Evolutionary conservation across 2,113 vertebrate species (phyloP).

Genomic region (Pterocles gutturalis): DNA sequence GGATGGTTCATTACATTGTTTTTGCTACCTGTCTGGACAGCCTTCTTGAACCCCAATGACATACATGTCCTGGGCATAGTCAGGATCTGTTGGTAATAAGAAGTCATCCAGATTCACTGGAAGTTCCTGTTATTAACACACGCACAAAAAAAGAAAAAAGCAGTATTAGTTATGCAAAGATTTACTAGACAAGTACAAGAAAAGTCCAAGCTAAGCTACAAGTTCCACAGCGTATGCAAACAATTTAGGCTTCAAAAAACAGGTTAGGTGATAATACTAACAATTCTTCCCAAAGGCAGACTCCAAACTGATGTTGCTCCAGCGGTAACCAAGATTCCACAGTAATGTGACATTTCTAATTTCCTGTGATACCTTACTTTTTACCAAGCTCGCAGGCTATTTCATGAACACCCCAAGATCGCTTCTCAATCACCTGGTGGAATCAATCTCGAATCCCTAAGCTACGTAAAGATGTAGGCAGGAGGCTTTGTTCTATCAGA

Average conservation of each 20-base stretch:
- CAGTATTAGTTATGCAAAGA: background rate
- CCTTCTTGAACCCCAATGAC: conserved; percentile 95
- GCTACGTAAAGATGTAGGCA: background rate
- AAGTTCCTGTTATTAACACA: conserved; percentile 78
- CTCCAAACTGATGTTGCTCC: background rate
- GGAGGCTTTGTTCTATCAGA: background rate
- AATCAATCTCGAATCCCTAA: background rate
- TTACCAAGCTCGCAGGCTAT: background rate
- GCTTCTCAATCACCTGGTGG: background rate
- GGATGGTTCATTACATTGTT: conserved; percentile 45
- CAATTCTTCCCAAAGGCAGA: background rate
- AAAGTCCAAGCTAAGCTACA: background rate
- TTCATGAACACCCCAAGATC: background rate
- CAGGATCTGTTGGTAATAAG: conserved; percentile 90
- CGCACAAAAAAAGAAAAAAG: too few species aligned
- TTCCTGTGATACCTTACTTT: background rate
- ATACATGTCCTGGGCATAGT: conserved; percentile 95
- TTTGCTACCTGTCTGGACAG: conserved; percentile 91
- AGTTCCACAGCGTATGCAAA: background rate
- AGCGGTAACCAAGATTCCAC: background rate
- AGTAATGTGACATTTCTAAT: background rate
- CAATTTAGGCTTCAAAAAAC: background rate
- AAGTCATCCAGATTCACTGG: conserved; percentile 91
- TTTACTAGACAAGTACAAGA: background rate
- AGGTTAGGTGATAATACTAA: background rate